Percentiles rank a stretch among this genome's conserved stretches.
Conservation (phyloP, 2,888 invertebrate species). For the Hypolimnas misippus region DNA sequence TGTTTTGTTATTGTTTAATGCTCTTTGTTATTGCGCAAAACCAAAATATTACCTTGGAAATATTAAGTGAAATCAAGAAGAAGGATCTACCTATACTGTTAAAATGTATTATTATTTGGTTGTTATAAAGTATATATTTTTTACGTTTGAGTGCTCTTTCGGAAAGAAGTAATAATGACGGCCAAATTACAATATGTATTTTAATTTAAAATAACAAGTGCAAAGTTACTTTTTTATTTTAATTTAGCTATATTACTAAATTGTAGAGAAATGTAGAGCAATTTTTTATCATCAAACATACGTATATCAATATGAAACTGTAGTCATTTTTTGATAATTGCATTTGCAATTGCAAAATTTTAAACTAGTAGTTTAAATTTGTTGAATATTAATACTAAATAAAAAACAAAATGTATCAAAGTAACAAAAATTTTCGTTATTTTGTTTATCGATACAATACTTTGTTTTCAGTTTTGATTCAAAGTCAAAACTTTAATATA, state of each 20-base stretch:
- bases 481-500: no score
- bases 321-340: no score
- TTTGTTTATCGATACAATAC: no score
- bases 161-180: not conserved
- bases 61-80: no score
- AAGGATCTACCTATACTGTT: not conserved
- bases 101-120: not conserved
- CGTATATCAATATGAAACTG: not conserved
- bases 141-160: not conserved
- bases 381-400: no score
- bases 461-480: no score
- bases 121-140: not conserved
- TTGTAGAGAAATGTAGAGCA: constrained; percentile 2
- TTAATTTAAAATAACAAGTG: no score
- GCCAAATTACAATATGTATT: not conserved
- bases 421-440: no score
- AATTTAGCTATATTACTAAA: not conserved
- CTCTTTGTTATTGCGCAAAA: not conserved
- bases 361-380: no score
- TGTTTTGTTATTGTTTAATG: constrained; percentile 1
- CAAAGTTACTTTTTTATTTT: not conserved
- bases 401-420: no score
- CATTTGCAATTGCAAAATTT: no score
- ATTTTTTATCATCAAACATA: not conserved
- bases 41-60: not conserved